These are phyloP conservation scores for Aspiorhynchus laticeps DNA, from an alignment of 2,113 vertebrate genomes.

Conservation along the genomic window DNA sequence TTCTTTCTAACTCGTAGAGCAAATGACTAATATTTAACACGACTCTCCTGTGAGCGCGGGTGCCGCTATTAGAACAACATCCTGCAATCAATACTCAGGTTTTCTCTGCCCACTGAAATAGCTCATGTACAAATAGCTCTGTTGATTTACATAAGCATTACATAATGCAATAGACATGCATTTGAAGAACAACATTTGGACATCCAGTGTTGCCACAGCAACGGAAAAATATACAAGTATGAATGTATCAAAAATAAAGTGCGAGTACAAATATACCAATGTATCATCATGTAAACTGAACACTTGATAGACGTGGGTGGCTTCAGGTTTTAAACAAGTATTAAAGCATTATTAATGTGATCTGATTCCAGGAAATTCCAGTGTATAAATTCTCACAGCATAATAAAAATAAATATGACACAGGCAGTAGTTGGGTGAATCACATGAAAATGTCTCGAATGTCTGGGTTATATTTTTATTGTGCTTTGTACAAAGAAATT, in stretches of 20 bases:
- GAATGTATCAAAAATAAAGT: constrained; percentile 18
- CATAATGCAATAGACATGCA: constrained; percentile 55
- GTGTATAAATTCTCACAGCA: neutral
- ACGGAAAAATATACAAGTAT: constrained; percentile 36
- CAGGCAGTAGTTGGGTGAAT: neutral
- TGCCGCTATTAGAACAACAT: constrained; percentile 53
- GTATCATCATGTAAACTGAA: constrained; percentile 35
- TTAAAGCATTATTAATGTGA: constrained; percentile 19
- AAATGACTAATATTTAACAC: constrained; percentile 50
- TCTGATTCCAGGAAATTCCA: neutral
- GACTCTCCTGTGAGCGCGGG: constrained; percentile 33
- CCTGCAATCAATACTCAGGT: constrained; percentile 44
- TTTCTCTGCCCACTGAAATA: constrained; percentile 49
- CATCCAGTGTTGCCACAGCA: constrained; percentile 51
- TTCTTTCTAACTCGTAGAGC: constrained; percentile 9
- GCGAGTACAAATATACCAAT: neutral
- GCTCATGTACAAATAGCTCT: constrained; percentile 41
- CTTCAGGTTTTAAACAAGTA: neutral
- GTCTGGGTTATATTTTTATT: neutral
- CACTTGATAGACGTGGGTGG: constrained; percentile 1
- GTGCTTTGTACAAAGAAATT: neutral
- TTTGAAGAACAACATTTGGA: constrained; percentile 49
- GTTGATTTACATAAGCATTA: constrained; percentile 59
- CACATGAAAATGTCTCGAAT: neutral
- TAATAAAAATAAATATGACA: constrained; percentile 4